A percentile compares a stretch with the other conserved stretches of the same genome.
Conservation (phyloP, 2,888 invertebrate genomes). For the Philonicus albiceps region DNA sequence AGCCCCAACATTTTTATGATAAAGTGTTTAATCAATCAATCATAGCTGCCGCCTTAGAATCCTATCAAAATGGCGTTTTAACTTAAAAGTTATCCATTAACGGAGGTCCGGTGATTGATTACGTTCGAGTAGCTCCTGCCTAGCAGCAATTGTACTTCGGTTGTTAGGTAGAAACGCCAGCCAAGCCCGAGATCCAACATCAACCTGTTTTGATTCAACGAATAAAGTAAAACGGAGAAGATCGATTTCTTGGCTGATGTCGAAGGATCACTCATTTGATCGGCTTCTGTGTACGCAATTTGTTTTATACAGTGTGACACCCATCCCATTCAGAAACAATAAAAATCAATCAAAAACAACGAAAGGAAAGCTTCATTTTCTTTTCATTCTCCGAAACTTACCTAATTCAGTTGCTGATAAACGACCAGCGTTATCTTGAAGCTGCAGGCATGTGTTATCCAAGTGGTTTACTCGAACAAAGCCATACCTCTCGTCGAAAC, state of each 20-base stretch:
- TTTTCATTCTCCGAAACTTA: slow-evolving; percentile 8
- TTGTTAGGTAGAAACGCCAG: not conserved
- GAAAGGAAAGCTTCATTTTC: not conserved
- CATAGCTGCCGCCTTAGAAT: slow-evolving; percentile 23
- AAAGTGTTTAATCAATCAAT: slow-evolving; percentile 37
- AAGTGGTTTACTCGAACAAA: not conserved
- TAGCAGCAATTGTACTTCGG: not conserved
- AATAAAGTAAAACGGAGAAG: not conserved
- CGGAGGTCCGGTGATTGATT: slow-evolving; percentile 17
- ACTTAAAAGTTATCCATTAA: slow-evolving; percentile 29
- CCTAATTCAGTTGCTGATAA: slow-evolving; percentile 17
- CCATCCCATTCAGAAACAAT: slow-evolving; percentile 9
- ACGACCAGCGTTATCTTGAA: not conserved
- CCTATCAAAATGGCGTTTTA: slow-evolving; percentile 35
- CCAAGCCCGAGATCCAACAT: not conserved
- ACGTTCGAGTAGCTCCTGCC: slow-evolving; percentile 12
- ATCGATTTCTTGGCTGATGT: slow-evolving; percentile 18
- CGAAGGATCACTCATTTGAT: slow-evolving; percentile 23
- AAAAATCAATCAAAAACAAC: slow-evolving; percentile 26
- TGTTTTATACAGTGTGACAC: slow-evolving; percentile 21
- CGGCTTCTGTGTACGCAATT: slow-evolving; percentile 39
- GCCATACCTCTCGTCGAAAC: not conserved
- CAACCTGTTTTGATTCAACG: not conserved
- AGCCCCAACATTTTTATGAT: slow-evolving; percentile 16
- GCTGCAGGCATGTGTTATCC: not conserved